A percentile compares a stretch with the other conserved stretches of the same genome.
These are phyloP conservation scores for Ahaetulla prasina DNA, from an alignment of 2,113 vertebrate species.

Conservation along the genomic window DNA sequence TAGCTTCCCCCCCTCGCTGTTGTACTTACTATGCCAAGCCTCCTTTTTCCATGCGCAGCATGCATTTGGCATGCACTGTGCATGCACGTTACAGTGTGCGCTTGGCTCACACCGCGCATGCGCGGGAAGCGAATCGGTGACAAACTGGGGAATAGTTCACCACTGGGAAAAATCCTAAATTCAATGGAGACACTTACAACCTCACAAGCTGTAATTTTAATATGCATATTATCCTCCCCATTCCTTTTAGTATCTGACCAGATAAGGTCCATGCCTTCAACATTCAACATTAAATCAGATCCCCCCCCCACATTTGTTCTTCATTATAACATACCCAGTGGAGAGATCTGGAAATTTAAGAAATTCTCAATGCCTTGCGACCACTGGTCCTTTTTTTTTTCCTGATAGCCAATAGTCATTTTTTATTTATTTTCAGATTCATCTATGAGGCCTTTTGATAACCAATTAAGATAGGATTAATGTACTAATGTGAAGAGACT, in stretches of 20 bases:
- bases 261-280: background rate
- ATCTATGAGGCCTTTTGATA: background rate
- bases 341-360: background rate
- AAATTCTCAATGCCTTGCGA: background rate
- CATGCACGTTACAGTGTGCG: too few relatives aligned
- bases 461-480: fast-evolving
- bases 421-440: background rate
- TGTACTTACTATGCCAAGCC: too few relatives aligned
- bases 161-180: background rate
- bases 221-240: background rate
- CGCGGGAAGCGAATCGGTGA: too few relatives aligned
- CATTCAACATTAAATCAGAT: background rate
- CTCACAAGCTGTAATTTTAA: background rate
- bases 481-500: background rate
- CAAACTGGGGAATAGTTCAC: too few relatives aligned
- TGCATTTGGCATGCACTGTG: too few relatives aligned
- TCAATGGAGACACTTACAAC: background rate
- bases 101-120: too few relatives aligned
- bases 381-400: background rate
- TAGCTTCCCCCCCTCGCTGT: too few relatives aligned
- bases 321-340: background rate
- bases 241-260: background rate
- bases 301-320: background rate
- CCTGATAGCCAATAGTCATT: background rate
- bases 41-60: too few relatives aligned